Percentiles rank a stretch among this genome's conserved stretches.
Conservation (phyloP, 2,797 vertebrate genomes). For the Chaenodraco wilsoni region DNA sequence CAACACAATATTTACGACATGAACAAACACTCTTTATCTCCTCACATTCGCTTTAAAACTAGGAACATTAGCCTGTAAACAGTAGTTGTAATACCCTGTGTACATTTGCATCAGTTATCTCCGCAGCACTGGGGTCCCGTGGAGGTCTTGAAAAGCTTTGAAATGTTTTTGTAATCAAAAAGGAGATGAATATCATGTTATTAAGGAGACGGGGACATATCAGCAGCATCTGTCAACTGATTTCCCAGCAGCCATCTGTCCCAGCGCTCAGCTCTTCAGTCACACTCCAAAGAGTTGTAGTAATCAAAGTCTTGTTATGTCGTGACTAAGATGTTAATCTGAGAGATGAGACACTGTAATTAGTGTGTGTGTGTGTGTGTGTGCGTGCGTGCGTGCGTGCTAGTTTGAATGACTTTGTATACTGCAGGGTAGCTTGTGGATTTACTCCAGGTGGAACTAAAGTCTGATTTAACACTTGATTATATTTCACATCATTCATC, state of each 20-base stretch:
- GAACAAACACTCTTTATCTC: no score
- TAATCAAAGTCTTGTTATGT: slow-evolving; percentile 26
- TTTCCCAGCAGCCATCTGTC: not conserved
- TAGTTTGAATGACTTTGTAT: no score
- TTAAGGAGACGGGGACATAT: not conserved
- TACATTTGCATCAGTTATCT: not conserved
- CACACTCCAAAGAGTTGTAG: not conserved
- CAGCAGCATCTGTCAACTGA: not conserved
- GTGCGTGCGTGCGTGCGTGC: no score
- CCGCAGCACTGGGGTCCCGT: not conserved
- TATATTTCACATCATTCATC: no score
- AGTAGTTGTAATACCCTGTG: not conserved
- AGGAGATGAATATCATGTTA: not conserved
- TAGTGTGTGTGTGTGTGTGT: slow-evolving; percentile 11
- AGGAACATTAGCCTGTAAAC: not conserved
- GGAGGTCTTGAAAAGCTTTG: not conserved
- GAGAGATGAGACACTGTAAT: slow-evolving; percentile 26
- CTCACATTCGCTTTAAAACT: no score
- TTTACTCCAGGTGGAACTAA: no score
- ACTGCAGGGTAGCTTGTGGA: no score
- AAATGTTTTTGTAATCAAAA: not conserved
- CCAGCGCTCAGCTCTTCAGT: not conserved
- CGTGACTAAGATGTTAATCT: slow-evolving; percentile 28
- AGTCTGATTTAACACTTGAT: no score
- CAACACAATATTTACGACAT: no score